A percentile compares a stretch with the other conserved stretches of the same genome.
These are phyloP conservation scores for Chrysopa pallens DNA, from an alignment of 1,140 invertebrate genomes.

Conservation along the genomic window DNA sequence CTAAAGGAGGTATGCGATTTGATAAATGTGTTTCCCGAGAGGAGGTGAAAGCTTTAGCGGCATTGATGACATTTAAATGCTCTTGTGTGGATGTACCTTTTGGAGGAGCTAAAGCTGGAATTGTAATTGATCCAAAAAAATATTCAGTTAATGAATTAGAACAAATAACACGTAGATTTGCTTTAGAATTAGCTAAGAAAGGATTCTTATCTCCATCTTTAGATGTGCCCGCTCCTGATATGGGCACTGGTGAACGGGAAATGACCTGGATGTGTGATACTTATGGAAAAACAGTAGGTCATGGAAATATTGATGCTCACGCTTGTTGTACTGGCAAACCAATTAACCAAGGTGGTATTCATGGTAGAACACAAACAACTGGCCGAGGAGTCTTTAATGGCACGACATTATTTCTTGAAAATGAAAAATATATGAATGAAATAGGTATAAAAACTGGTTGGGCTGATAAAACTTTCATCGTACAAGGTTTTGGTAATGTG, in stretches of 20 bases:
- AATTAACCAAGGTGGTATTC: conserved; percentile 53
- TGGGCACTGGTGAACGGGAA: conserved; percentile 60
- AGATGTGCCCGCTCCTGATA: conserved; percentile 75
- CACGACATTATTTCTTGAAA: conserved; percentile 58
- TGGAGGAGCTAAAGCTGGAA: conserved; percentile 69
- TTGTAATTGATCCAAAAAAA: conserved; percentile 65
- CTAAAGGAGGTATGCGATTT: conserved; percentile 70
- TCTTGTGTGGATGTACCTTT: conserved; percentile 74
- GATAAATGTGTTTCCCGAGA: conserved; percentile 46
- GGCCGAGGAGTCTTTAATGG: conserved; percentile 74
- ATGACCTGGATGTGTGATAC: conserved; percentile 80
- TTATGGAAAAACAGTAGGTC: conserved; percentile 52
- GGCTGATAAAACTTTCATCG: conserved; percentile 64
- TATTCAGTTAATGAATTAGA: conserved; percentile 66
- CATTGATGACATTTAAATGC: conserved; percentile 74
- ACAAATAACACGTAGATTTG: conserved; percentile 70
- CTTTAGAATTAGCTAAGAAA: conserved; percentile 73
- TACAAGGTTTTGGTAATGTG: conserved; percentile 86
- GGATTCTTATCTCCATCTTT: conserved; percentile 48
- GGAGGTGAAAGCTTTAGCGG: conserved; percentile 68
- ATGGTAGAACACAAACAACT: conserved; percentile 75
- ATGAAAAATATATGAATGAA: conserved; percentile 59
- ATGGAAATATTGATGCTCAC: conserved; percentile 62
- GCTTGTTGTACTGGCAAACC: conserved; percentile 81
- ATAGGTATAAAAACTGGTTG: conserved; percentile 51